phyloP scores from a whole-genome alignment of 2,113 vertebrate genomes.

The Urocolius indicus region DNA sequence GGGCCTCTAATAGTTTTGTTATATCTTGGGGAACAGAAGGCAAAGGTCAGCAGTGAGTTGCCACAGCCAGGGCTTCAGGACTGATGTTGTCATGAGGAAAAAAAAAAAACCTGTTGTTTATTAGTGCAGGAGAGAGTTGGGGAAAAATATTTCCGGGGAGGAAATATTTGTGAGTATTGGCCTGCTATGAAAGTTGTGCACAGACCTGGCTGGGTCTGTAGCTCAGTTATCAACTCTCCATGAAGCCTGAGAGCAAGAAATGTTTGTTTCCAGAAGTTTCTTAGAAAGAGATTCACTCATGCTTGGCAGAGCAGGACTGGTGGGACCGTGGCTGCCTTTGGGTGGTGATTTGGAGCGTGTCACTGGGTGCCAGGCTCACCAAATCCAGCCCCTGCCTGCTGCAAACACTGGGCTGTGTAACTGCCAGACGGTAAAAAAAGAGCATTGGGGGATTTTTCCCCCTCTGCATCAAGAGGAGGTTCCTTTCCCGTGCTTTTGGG shows the following conservation, averaged over 20 bases:
- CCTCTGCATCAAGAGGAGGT: background rate
- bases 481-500: background rate
- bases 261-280: background rate
- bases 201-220: background rate
- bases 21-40: background rate
- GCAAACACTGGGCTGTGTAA: background rate
- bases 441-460: fast-evolving
- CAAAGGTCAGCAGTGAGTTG: conserved; percentile 21
- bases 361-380: background rate
- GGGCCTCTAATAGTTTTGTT: background rate
- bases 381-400: background rate
- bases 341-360: fast-evolving
- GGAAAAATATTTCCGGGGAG: background rate
- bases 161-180: conserved; percentile 5
- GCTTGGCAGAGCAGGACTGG: background rate
- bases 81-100: background rate
- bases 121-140: background rate
- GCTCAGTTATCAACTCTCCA: background rate
- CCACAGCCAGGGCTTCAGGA: background rate
- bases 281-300: background rate
- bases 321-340: background rate
- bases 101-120: conserved; percentile 14
- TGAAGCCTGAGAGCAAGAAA: background rate
- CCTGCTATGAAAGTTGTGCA: fast-evolving
- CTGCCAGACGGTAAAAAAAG: background rate